Evolutionary conservation across 2,113 vertebrate genomes (phyloP).

Genomic region (Tragelaphus buxtoni): DNA sequence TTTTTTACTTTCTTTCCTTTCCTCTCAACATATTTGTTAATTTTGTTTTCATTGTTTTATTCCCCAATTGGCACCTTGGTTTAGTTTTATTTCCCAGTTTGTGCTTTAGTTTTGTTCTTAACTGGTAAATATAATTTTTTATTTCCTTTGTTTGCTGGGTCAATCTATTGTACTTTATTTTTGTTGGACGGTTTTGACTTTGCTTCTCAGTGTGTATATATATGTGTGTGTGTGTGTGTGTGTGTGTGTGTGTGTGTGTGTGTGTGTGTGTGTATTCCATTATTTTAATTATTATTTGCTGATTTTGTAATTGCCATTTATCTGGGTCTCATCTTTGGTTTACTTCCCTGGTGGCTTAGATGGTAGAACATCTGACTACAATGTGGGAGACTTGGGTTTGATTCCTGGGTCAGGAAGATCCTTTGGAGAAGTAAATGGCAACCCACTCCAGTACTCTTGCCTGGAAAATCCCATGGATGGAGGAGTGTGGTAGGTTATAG

Average conservation of each 20-base stretch:
- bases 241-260: background rate
- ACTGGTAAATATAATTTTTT: background rate
- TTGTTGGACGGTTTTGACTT: background rate
- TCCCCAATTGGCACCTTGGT: background rate
- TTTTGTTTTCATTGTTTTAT: background rate
- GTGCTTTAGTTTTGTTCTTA: background rate
- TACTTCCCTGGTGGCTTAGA: background rate
- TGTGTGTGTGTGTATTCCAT: background rate
- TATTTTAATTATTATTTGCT: background rate
- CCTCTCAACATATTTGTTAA: background rate
- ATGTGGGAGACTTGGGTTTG: background rate
- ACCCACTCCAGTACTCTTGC: background rate
- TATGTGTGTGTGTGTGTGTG: fast-evolving
- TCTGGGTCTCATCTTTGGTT: background rate
- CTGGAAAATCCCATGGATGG: background rate
- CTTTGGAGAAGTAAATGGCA: background rate
- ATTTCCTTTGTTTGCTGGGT: background rate
- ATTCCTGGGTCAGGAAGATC: background rate
- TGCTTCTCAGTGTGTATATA: background rate
- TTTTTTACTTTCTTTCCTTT: background rate
- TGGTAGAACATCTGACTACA: background rate
- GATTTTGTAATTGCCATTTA: background rate
- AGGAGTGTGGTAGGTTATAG: background rate
- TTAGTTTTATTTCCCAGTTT: background rate
- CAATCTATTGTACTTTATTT: background rate